A percentile compares a stretch with the other conserved stretches of the same genome.
Conservation (phyloP, 2,113 vertebrate species). For the Sturnus vulgaris region DNA sequence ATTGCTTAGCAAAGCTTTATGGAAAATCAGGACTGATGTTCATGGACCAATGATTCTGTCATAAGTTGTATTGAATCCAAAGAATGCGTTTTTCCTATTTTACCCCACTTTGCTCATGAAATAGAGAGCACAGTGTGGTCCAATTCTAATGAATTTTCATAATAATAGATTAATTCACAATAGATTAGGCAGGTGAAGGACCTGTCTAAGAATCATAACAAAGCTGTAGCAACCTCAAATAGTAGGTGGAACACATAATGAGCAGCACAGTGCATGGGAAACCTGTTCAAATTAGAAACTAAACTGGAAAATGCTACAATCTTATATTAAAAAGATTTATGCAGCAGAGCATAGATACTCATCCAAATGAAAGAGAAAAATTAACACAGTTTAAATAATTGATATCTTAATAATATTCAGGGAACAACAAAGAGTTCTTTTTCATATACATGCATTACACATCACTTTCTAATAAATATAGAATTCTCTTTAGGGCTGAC, state of each 20-base stretch:
- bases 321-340: neutral
- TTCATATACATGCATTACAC: neutral
- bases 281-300: neutral
- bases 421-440: neutral
- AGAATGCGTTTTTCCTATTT: neutral
- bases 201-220: neutral
- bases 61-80: neutral
- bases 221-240: neutral
- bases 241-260: neutral
- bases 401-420: neutral
- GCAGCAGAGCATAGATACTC: neutral
- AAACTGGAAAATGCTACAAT: neutral
- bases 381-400: neutral
- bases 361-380: conserved; percentile 20
- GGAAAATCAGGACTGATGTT: neutral
- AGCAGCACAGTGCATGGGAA: neutral
- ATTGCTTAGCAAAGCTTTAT: neutral
- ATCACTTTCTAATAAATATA: neutral
- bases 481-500: neutral
- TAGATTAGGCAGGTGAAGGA: neutral
- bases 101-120: neutral
- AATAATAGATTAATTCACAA: neutral
- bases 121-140: neutral
- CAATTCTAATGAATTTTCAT: neutral
- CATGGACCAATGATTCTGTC: neutral